Base-by-base conservation (phyloP, 92 coral and sea anemone genomes). In the Actinostola sp. region DNA sequence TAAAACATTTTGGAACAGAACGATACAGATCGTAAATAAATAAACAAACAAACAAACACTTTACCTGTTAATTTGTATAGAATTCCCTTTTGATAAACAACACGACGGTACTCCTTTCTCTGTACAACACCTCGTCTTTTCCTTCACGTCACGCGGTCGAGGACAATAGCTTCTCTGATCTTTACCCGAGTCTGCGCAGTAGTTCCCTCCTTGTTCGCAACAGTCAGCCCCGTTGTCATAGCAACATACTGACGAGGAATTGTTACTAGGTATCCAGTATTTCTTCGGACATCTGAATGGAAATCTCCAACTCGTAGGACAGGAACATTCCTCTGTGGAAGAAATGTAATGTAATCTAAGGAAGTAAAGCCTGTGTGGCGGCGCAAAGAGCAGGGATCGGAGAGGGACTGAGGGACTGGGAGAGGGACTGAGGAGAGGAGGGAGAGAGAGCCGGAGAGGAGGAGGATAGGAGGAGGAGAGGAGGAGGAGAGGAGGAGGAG, bases 151-250 rank as follows among this genome's bases (percentile, higher is more conserved):
- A 16, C 62, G 39, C 25, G 97, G 92, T 51, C 97, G 71, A 1
- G 97, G 97, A 53, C 97, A 90, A 74, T 90, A 88, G 70, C 42
- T 81, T 44, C 97, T 85, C 27, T 32, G 27, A 44, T 63, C 43
- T 62, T 73, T 56, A 1, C 89, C 82, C 38, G 67, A 48, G 69
- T 76, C 97, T 33, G 80, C 41, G 74, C 97, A 90, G 38, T 78
- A 65, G 25, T 61, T 83, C 38, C 97, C 97, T n/a, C 97, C 97
- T 0, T 77, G 51, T 43, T 75, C 54, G 67, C 97, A 90, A 30
- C 97, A 90, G 7, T 38, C 32, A 4, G 97, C 83, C 6, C 87
- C 87, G 50, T 71, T 79, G 54, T 81, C 83, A 76, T 79, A 80
- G 75, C 97, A 90, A 51, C 97, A 90, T 2, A 73, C 79, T 1